Base-by-base conservation (phyloP, 2,888 invertebrate genomes). In the Tenthredo amoena region DNA sequence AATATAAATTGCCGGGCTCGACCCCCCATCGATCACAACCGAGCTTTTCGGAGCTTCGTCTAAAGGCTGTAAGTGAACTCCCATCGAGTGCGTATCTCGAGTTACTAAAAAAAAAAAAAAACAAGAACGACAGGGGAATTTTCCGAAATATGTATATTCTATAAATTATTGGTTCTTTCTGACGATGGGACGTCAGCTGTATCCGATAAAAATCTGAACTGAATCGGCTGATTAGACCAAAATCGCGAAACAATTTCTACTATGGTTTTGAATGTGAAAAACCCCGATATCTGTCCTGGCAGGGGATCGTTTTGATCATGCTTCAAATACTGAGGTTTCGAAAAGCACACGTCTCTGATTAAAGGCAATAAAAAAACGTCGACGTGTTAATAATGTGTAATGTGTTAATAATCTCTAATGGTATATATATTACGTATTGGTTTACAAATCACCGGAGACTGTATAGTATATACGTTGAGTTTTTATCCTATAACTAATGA, bases 11-110 rank as follows among this genome's bases (percentile, higher is more conserved):
- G 76, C 74, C 43, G 5, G 21, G 5, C 10, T 43, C 74, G 43
- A 74, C 4, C 74, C 43, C 21, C 47, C 74, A 74, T 76, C 43
- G 76, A 76, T 76, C 76, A 76, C 76, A 76, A 76, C 18, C 2
- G 37, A 10, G 21, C 43, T 47, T 71, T 26, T 26, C 3, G 10
- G 26, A 26, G 26, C 62, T 71, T 34, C 4, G 37, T 31, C 71
- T 37, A 5, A 34, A 15, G n/a, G 34, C 71, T 37, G 71, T 71
- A 18, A 71, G 71, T n/a, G 71, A 71, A 71, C 18, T 71, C 1
- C 37, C 71, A 34, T 37, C 15, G n/a, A 71, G 37, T 71, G n/a
- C 62, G 10, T 9, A 2, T 26, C 62, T 55, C n/a, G 31, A 5
- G 18, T 15, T 71, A 7, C 10, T 2, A 68, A 34, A 68, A 68